Evolutionary conservation across 92 coral and sea anemone genomes (phyloP).

Genomic region (Meandrina meandrites): DNA sequence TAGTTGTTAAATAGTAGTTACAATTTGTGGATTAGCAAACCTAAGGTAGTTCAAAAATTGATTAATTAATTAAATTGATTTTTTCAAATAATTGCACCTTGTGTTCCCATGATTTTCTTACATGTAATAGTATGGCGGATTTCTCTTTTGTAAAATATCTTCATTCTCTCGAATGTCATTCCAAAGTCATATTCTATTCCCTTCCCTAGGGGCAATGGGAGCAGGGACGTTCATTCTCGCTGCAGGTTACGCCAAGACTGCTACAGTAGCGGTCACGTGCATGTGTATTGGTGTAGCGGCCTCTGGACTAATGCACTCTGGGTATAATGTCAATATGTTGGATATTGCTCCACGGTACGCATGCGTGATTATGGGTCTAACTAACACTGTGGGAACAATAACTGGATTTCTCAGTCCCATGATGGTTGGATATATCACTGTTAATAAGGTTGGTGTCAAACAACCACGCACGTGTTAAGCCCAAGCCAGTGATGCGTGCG

Average conservation of each 20-base stretch:
- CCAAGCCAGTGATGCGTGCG: too few species aligned
- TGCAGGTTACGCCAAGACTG: slow-evolving; percentile 75
- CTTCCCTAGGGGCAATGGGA: slow-evolving; percentile 68
- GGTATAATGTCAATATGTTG: slow-evolving; percentile 85
- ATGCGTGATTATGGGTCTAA: slow-evolving; percentile 86
- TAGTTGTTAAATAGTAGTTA: too few species aligned
- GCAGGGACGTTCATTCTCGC: slow-evolving; percentile 78
- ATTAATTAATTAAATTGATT: too few species aligned
- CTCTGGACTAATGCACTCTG: slow-evolving; percentile 86
- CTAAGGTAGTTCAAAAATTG: too few species aligned
- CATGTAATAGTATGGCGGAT: too few species aligned
- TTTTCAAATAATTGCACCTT: too few species aligned
- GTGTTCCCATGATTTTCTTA: too few species aligned
- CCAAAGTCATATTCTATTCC: background rate
- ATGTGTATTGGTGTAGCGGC: slow-evolving; percentile 92
- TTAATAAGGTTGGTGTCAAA: slow-evolving; percentile 62
- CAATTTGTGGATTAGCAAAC: too few species aligned
- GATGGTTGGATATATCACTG: slow-evolving; percentile 81
- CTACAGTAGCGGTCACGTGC: slow-evolving; percentile 68
- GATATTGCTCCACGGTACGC: slow-evolving; percentile 92
- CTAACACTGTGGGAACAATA: slow-evolving; percentile 86
- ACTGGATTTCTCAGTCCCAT: slow-evolving; percentile 89
- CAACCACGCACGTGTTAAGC: background rate
- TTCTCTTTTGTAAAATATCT: too few species aligned
- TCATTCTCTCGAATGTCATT: too few species aligned